A percentile compares a stretch with the other conserved stretches of the same genome.
These are phyloP conservation scores for Fulmarus glacialis DNA, from an alignment of 2,113 vertebrate species.

Conservation along the genomic window DNA sequence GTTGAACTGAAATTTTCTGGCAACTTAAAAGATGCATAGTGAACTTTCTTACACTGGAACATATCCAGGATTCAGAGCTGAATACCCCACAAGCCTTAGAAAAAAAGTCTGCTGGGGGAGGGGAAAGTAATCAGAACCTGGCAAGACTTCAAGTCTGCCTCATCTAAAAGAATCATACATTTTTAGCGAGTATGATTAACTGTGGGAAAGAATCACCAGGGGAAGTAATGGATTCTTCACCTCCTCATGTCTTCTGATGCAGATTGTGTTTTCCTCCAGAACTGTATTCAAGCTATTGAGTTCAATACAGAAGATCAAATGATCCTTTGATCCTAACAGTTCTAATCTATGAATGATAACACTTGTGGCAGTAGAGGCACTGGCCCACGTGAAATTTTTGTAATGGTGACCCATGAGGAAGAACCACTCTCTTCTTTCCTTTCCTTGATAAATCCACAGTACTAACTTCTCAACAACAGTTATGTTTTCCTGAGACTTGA, in stretches of 20 bases:
- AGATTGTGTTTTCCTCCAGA: neutral
- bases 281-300: neutral
- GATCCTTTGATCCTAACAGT: neutral
- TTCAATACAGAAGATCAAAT: neutral
- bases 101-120: neutral
- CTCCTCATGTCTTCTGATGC: neutral
- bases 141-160: conserved; percentile 29
- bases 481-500: neutral
- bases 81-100: neutral
- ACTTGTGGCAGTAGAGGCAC: neutral
- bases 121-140: conserved; percentile 44
- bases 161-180: conserved; percentile 19
- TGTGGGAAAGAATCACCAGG: conserved; percentile 38
- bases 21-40: conserved; percentile 17
- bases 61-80: conserved; percentile 1
- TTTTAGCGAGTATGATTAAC: conserved; percentile 48
- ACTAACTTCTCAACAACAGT: neutral
- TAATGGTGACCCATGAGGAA: neutral
- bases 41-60: conserved; percentile 19
- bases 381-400: neutral
- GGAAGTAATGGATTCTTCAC: conserved; percentile 36
- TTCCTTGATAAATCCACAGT: neutral
- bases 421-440: neutral
- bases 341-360: neutral
- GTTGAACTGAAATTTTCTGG: conserved; percentile 45